Evolutionary conservation across 1,140 invertebrate genomes (phyloP).

Genomic region (Colletes latitarsis): DNA sequence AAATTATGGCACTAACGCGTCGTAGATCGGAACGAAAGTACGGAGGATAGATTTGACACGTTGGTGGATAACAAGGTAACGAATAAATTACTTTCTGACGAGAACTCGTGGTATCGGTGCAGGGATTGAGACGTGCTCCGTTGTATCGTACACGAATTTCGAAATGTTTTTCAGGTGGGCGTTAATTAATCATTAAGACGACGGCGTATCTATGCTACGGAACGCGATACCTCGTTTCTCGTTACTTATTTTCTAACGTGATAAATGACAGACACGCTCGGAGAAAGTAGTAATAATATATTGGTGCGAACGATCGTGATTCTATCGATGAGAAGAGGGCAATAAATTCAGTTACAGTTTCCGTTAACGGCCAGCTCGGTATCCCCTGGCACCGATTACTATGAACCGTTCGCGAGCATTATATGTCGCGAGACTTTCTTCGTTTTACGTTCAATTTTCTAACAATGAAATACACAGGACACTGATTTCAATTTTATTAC

Average conservation of each 20-base stretch:
- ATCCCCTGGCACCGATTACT: neutral
- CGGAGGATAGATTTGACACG: too few species aligned
- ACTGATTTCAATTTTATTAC: neutral
- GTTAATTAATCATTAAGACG: constrained; percentile 21
- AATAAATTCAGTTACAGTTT: constrained; percentile 10
- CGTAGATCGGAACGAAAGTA: neutral
- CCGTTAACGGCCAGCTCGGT: neutral
- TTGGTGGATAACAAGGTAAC: neutral
- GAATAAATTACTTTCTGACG: constrained; percentile 10
- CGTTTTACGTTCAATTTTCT: neutral
- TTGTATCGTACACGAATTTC: neutral
- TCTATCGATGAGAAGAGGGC: neutral
- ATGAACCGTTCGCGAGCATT: neutral
- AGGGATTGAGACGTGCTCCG: neutral
- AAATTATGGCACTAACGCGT: neutral
- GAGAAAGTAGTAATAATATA: constrained; percentile 11
- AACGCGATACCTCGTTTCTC: constrained; percentile 2
- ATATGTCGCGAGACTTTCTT: neutral
- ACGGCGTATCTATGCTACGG: neutral
- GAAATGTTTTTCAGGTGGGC: neutral
- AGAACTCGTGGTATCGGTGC: neutral
- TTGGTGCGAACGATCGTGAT: constrained; percentile 8
- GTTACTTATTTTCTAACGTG: constrained; percentile 11
- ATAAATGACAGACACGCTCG: constrained; percentile 8
- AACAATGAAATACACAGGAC: too few species aligned